A percentile compares a stretch with the other conserved stretches of the same genome.
phyloP scores from a whole-genome alignment of 2,888 invertebrate species.

The Artemia sp. region DNA sequence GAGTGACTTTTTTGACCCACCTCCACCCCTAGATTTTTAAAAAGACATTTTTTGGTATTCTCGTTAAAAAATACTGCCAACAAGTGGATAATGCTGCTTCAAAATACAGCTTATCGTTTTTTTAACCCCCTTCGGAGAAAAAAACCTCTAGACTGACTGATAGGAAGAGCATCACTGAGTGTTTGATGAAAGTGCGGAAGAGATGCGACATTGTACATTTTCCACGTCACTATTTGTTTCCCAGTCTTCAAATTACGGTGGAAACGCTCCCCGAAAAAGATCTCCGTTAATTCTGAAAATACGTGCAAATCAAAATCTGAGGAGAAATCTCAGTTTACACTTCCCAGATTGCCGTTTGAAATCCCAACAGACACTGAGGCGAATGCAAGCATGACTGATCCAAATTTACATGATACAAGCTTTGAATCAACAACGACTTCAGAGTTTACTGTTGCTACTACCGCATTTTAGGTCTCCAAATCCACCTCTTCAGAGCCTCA shows the following conservation, averaged over 20 bases:
- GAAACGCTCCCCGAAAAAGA: background rate
- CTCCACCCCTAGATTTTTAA: too few relatives aligned
- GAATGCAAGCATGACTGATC: background rate
- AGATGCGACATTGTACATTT: background rate
- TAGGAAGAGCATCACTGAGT: background rate
- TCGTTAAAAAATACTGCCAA: too few relatives aligned
- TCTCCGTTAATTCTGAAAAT: slow-evolving; percentile 2
- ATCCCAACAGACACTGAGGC: slow-evolving; percentile 5
- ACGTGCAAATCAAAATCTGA: background rate
- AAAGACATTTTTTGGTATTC: too few relatives aligned
- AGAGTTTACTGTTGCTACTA: too few relatives aligned
- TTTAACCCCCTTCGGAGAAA: too few relatives aligned
- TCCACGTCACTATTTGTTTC: background rate
- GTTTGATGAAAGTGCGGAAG: slow-evolving; percentile 2
- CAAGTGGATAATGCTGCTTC: too few relatives aligned
- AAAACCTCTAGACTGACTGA: too few relatives aligned
- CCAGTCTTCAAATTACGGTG: background rate
- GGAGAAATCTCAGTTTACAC: background rate
- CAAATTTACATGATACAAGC: slow-evolving; percentile 1
- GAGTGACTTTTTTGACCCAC: too few relatives aligned
- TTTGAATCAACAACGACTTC: background rate
- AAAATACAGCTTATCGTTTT: too few relatives aligned
- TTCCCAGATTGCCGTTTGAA: background rate
- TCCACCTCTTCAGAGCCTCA: too few relatives aligned
- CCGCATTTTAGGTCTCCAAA: too few relatives aligned